Base-by-base conservation (phyloP, 2,888 invertebrate species). In the Sepioteuthis lessoniana region DNA sequence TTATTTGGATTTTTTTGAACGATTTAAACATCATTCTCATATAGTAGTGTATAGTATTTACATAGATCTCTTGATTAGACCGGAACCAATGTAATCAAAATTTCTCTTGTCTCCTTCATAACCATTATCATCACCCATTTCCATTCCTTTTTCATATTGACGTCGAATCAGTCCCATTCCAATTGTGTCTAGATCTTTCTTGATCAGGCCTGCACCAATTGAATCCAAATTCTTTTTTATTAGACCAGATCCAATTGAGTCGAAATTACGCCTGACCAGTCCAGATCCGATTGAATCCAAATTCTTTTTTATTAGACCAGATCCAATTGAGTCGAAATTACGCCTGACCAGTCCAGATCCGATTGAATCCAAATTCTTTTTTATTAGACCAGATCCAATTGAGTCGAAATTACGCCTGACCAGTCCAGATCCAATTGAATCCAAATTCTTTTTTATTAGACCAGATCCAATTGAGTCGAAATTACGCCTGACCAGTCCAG, bases 1-100 rank as follows among this genome's bases (percentile, higher is more conserved):
- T 76, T 76, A 35, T 8, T 13, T n/a, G 8, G 7, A 8, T 76
- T 76, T 35, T 76, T 1, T 76, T 35, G 76, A 76, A 76, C 76
- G 76, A 76, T 76, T 76, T 76, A 76, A 76, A 76, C 76, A 76
- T 35, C 76, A 76, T 76, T 76, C 76, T 76, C 16, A 76, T 76
- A 76, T 35, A n/a, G 13, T 35, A 13, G 13, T 16, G n/a, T 76
- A 76, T 76, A 35, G 13, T 13, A 76, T 76, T 35, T 76, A 76
- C n/a, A 76, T 16, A 76, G n/a, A 76, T 76, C 76, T n/a, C 4
- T 35, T 76, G 76, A 76, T 76, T 19, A n/a, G 10, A 76, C n/a
- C 76, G 16, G 76, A 76, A n/a, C 76, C 76, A 76, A 76, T 76
- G 3, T n/a, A 76, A n/a, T 76, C n/a, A 2, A 76, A 76, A 76